Percentiles rank a stretch among this genome's conserved stretches.
Conservation (phyloP, 2,888 invertebrate species). For the Eupithecia vulgata region DNA sequence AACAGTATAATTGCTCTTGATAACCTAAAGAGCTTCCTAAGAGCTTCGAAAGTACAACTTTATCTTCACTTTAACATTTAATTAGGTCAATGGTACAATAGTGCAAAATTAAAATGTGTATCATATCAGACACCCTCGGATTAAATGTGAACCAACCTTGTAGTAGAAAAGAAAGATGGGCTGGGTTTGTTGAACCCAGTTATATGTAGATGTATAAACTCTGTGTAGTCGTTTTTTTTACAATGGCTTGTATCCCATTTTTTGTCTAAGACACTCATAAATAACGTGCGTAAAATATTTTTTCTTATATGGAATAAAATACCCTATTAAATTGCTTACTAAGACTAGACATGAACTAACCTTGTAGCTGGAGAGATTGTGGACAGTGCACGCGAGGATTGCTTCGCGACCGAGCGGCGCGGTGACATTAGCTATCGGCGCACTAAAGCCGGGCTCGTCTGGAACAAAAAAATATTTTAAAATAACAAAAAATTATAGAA, state of each 20-base stretch:
- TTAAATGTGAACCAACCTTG: not conserved
- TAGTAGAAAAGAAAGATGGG: not conserved
- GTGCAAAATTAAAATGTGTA: not conserved
- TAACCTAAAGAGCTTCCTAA: not conserved
- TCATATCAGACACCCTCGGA: not conserved
- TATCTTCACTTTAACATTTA: slow-evolving; percentile 1
- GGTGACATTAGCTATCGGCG: slow-evolving; percentile 92
- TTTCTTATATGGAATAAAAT: too few relatives aligned
- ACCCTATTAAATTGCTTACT: not conserved
- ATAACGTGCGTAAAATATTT: too few relatives aligned
- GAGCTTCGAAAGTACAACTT: not conserved
- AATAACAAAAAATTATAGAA: too few relatives aligned
- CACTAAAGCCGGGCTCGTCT: slow-evolving; percentile 92
- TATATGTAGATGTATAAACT: not conserved
- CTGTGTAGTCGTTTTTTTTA: not conserved
- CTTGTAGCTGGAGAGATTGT: slow-evolving; percentile 92
- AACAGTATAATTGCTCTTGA: not conserved
- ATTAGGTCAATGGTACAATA: not conserved
- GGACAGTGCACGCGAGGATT: slow-evolving; percentile 90
- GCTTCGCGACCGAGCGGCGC: slow-evolving; percentile 93
- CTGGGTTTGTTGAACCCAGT: not conserved
- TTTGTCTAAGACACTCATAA: too few relatives aligned
- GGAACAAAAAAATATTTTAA: slow-evolving; percentile 53
- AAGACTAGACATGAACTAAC: slow-evolving; percentile 71
- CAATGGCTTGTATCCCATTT: too few relatives aligned